Base-by-base conservation (phyloP, 1,140 invertebrate genomes). In the Sinella curviseta region DNA sequence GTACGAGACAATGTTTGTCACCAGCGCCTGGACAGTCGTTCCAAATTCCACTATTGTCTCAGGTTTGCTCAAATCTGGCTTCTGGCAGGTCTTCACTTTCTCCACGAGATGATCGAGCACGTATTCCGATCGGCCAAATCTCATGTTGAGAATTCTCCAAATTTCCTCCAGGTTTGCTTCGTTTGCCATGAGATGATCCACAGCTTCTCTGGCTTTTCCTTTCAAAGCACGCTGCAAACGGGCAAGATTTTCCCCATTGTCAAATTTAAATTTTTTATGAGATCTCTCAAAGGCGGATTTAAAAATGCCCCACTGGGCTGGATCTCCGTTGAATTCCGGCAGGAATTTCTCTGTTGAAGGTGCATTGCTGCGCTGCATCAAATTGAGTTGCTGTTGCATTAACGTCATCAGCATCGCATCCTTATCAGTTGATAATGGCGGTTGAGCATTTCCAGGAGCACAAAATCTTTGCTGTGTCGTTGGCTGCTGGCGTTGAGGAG, bases 241-340 rank as follows among this genome's bases (percentile, higher is more conserved):
- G 14, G 26, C 1, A 31, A 77, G 16, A 35, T 77, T 77, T 35
- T 77, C 77, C 3, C 14, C 34, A 28, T 77, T 57, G 17, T 48
- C 39, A 48, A 48, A 48, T 17, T 48, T 48, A 17, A 8, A 48
- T 17, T 48, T 48, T 4, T 48, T 4, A 48, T 4, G 4, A 8
- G 39, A 8, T 8, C 39, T 4, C 4, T 4, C 39, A 48, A 48
- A 48, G 17, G 39, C 39, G 4, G 39, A 4, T 8, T 4, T 17
- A 48, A 48, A 48, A 4, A 17, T 48, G 17, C 39, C 4, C 39
- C 39, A 48, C 39, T 48, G 39, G 39, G n/a, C n/a, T n/a, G n/a
- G n/a, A n/a, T n/a, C n/a, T n/a, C n/a, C n/a, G n/a, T n/a, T n/a
- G n/a, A n/a, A 48, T 48, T 48, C 17, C 39, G n/a, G n/a, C n/a